A percentile compares a stretch with the other conserved stretches of the same genome.
Conservation (phyloP, 2,113 vertebrate species). For the Thunnus maccoyii region DNA sequence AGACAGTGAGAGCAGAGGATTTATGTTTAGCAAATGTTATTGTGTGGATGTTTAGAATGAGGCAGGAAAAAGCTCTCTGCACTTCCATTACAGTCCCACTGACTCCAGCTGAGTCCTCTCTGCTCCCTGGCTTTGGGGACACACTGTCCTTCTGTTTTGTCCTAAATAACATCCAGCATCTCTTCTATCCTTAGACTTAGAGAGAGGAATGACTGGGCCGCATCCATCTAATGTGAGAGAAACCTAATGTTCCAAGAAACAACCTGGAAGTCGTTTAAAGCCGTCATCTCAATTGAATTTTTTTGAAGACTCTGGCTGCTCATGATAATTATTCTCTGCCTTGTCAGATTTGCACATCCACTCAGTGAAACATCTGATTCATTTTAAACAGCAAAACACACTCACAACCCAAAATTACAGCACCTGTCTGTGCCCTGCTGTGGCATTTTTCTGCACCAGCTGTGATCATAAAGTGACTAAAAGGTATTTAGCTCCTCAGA, state of each 20-base stretch:
- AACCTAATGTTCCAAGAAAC: too few species aligned
- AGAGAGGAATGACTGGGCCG: not conserved
- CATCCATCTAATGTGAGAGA: too few species aligned
- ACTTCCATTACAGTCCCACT: slow-evolving; percentile 42
- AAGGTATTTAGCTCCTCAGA: too few species aligned
- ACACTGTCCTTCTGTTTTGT: slow-evolving; percentile 3
- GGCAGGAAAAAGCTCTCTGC: slow-evolving; percentile 49
- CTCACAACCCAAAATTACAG: too few species aligned
- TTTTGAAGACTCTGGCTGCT: not conserved
- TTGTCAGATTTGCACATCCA: too few species aligned
- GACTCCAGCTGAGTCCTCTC: slow-evolving; percentile 57
- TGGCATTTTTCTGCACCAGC: too few species aligned
- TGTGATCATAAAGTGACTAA: too few species aligned
- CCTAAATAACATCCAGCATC: not conserved
- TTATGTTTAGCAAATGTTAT: slow-evolving; percentile 64
- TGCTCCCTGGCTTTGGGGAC: slow-evolving; percentile 7
- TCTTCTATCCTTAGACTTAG: not conserved
- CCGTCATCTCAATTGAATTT: too few species aligned
- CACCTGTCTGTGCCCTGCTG: too few species aligned
- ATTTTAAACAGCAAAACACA: too few species aligned
- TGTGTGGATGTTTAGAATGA: slow-evolving; percentile 57
- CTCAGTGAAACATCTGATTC: too few species aligned
- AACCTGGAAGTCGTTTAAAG: not conserved
- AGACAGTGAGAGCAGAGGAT: slow-evolving; percentile 42
- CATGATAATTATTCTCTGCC: not conserved